Evolutionary conservation across 1,140 invertebrate species (phyloP), one percentile per base, ranked within the genome.

Genomic region (Dysdera silvatica): DNA sequence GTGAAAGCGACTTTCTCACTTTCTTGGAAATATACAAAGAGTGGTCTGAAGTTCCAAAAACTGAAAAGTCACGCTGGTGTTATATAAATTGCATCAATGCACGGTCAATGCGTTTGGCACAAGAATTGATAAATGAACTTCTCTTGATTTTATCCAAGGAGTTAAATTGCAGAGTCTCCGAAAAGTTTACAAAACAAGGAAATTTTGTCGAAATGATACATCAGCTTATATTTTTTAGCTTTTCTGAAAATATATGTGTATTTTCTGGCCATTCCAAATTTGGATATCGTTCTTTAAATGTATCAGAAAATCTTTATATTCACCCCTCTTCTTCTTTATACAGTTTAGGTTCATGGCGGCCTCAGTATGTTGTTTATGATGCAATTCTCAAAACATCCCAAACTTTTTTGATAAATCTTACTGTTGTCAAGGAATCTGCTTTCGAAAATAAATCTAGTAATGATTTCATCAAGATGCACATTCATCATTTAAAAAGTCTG

Each of bases 241-340:
- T 96, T 68, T 98, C 98, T 76, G 86, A 89, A 5, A 94, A 97
- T 45, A 76, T 89, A 89, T 5, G 93, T 91, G 1, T 88, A 85
- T 74, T 80, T 95, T 66, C 65, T 16, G 58, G 58, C 3, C 85
- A 93, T 76, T 82, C 86, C 53, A 87, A 84, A 20, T 88, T 91
- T 0, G 80, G 82, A 12, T 98, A 98, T 75, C 81, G 83, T 66
- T 92, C 89, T 12, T 80, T 96, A 0, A 76, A 88, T 48, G 91
- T 92, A 14, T 84, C 89, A 73, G 81, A 86, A 14, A 78, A 82
- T 33, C 78, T 98, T n/a, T 78, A 86, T 63, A 83, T 98, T 65
- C 90, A 95, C 79, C 93, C 94, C 0, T 86, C 87, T 43, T 97
- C 93, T 64, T 89, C 93, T 45, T 78, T 99, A 8, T 94, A 89